Percentiles rank a stretch among this genome's conserved stretches.
phyloP scores from a whole-genome alignment of 2,888 invertebrate species.

The Gerris lacustris region DNA sequence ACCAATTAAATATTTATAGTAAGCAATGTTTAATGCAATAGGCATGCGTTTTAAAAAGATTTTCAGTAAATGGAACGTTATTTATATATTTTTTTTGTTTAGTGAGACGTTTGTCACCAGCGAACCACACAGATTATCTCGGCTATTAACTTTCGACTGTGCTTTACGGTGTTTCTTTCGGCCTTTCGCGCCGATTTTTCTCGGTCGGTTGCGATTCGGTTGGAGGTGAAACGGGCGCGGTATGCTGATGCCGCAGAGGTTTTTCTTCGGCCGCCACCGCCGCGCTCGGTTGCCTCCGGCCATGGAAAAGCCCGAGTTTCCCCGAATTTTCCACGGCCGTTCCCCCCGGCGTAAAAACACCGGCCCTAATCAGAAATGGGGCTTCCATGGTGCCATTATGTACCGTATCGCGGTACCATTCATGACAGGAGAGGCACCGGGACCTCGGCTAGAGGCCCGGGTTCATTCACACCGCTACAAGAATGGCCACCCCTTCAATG shows the following conservation, averaged over 20 bases:
- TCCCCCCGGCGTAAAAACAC: constrained; percentile 1
- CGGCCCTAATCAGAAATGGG: neutral
- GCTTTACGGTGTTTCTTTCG: neutral
- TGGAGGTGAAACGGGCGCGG: neutral
- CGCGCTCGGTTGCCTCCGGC: constrained; percentile 1
- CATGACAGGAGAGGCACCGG: neutral
- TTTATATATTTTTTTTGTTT: too few species aligned
- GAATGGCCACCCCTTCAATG: constrained; percentile 5
- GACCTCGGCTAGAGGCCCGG: neutral
- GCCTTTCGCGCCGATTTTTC: neutral
- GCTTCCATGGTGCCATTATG: constrained; percentile 1
- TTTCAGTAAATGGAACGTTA: too few species aligned
- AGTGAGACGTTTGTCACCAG: neutral
- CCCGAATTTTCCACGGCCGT: constrained; percentile 3
- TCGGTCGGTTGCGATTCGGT: neutral
- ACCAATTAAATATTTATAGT: too few species aligned
- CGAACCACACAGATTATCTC: neutral
- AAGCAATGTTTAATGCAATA: too few species aligned
- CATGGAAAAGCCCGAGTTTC: constrained; percentile 1
- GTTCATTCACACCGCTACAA: neutral
- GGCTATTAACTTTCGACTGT: constrained; percentile 1
- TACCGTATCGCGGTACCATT: constrained; percentile 5
- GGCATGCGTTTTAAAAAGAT: too few species aligned
- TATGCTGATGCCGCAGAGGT: neutral
- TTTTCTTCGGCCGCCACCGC: neutral